Base-by-base conservation (phyloP, 2,888 invertebrate species). In the Lithophane ornitopus region DNA sequence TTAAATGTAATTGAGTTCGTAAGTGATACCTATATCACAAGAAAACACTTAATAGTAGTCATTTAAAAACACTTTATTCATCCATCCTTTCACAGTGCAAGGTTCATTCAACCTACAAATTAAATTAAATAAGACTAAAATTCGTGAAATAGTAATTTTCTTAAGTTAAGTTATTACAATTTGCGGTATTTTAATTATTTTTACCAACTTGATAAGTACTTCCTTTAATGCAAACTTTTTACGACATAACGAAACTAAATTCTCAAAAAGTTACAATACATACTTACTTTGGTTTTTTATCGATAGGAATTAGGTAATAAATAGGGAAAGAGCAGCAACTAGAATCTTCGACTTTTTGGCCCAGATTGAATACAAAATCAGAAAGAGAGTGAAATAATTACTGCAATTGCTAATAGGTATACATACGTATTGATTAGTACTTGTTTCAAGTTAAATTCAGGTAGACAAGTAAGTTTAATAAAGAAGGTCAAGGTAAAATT, bases 141-240 rank as follows among this genome's bases (percentile, higher is more conserved):
- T 62, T 75, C 69, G 84, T 84, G 84, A 83, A 73, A 71, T 68
- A 67, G 69, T 78, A 76, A 78, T 87, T 80, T 70, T 74, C 78
- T 54, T 54, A n/a, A 54, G 65, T 76, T 82, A 80, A 80, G 79
- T 84, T 79, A 63, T 73, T 58, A 70, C 34, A 73, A 39, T 67
- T 79, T 79, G 84, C 56, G 83, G 83, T 83, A 71, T 63, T 66
- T 70, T 63, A 74, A 74, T 73, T 44, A 80, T 54, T 49, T 67
- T 70, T 52, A 59, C 14, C 54, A 70, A 80, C 70, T 67, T 61
- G 34, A 67, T 7, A 56, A n/a, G 59, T 61, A 58, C 44, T 52
- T 65, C 28, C 11, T 44, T 44, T 44, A 49, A 41, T 62, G 69
- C 3, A 19, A 52, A 44, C 44, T 39, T 70, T n/a, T 78, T 78